Conservation (phyloP, 1,140 invertebrate genomes). For the Trigoniulus corallinus region DNA sequence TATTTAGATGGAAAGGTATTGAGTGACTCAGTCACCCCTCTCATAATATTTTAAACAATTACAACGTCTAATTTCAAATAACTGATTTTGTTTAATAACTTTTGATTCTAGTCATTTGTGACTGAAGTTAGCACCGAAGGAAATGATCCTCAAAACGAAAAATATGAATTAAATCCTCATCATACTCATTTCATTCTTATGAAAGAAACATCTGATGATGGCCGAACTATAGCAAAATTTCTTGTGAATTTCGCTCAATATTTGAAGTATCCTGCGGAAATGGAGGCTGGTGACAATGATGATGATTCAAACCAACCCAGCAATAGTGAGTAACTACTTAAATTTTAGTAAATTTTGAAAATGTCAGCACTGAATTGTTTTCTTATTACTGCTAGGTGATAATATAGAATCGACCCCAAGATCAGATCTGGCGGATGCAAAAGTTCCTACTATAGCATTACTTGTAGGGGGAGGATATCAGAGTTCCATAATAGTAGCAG, state of each 20-base stretch:
- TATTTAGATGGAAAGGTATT: slow-evolving; percentile 3
- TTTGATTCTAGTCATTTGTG: not conserved
- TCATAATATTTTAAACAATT: not conserved
- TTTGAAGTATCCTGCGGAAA: not conserved
- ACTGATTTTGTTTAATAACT: slow-evolving; percentile 3
- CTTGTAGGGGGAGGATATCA: slow-evolving; percentile 26
- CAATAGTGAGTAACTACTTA: too few relatives aligned
- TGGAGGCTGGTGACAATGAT: not conserved
- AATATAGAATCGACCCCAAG: not conserved
- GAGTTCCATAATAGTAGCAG: slow-evolving; percentile 24
- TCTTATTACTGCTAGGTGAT: not conserved
- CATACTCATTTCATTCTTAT: slow-evolving; percentile 23
- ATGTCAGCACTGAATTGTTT: not conserved
- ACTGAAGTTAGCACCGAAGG: slow-evolving; percentile 12
- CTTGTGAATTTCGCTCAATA: slow-evolving; percentile 4
- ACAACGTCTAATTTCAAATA: too few relatives aligned
- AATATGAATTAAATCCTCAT: slow-evolving; percentile 21
- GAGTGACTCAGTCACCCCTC: too few relatives aligned
- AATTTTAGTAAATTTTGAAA: too few relatives aligned
- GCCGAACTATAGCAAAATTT: not conserved
- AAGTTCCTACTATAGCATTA: slow-evolving; percentile 27
- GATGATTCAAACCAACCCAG: too few relatives aligned
- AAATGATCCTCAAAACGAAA: slow-evolving; percentile 17
- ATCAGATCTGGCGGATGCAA: slow-evolving; percentile 6
- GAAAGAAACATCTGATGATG: slow-evolving; percentile 12